phyloP scores from a whole-genome alignment of 2,113 vertebrate genomes.

The Toxostoma redivivum region DNA sequence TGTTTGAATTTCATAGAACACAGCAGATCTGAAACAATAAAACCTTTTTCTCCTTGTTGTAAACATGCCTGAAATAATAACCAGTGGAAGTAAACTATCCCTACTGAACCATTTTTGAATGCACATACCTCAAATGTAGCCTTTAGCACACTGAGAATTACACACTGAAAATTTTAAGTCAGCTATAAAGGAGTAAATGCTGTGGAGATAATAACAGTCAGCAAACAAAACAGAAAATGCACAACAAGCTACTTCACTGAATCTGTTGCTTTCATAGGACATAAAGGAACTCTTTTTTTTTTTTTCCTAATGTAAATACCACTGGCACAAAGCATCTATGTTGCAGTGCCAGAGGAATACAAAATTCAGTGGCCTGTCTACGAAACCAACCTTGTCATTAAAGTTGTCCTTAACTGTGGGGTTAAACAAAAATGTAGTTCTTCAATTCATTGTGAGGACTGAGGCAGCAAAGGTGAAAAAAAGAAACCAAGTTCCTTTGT shows the following conservation, averaged over 20 bases:
- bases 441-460: background rate
- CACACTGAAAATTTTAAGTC: background rate
- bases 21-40: background rate
- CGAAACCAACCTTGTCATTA: background rate
- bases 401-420: background rate
- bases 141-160: background rate
- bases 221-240: background rate
- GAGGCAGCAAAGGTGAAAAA: background rate
- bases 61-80: background rate
- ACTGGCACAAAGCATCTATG: background rate
- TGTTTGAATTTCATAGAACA: background rate
- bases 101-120: background rate
- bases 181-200: background rate
- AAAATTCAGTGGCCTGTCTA: background rate
- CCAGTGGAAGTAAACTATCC: background rate
- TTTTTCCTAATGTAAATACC: background rate
- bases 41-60: background rate
- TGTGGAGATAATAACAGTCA: background rate
- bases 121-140: background rate
- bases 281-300: background rate
- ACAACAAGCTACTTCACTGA: background rate
- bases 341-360: background rate
- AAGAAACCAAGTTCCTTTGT: background rate
- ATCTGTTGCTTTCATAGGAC: background rate
- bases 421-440: background rate